These are phyloP conservation scores for Melipona bicolor DNA, from an alignment of 2,888 invertebrate species.

Conservation along the genomic window DNA sequence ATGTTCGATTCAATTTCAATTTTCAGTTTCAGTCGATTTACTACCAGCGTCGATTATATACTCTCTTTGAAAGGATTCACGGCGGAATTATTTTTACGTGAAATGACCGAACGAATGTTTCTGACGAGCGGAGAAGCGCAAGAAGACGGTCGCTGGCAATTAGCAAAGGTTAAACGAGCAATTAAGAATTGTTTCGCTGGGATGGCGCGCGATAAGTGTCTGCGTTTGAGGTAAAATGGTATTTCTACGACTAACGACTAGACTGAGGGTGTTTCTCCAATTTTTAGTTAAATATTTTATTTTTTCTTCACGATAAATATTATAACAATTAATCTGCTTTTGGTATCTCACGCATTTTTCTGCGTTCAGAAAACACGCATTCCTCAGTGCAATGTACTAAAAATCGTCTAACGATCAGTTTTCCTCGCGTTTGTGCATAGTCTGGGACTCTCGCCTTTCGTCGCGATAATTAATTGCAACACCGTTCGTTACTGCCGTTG, in stretches of 20 bases:
- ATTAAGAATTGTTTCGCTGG: conserved; percentile 69
- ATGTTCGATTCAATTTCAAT: conserved; percentile 10
- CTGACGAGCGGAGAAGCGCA: neutral
- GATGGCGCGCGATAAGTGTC: conserved; percentile 27
- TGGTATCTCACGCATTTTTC: too few relatives aligned
- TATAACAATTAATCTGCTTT: too few relatives aligned
- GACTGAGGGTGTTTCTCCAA: too few relatives aligned
- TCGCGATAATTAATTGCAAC: conserved; percentile 46
- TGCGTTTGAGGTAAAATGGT: conserved; percentile 10
- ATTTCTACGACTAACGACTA: too few relatives aligned
- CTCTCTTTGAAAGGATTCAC: neutral
- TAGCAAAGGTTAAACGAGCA: conserved; percentile 72
- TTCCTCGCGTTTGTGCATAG: conserved; percentile 11
- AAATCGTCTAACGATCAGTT: neutral
- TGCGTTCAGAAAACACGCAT: too few relatives aligned
- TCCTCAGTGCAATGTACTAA: too few relatives aligned
- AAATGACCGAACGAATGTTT: neutral
- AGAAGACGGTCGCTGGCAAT: conserved; percentile 45
- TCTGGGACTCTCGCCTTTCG: conserved; percentile 23
- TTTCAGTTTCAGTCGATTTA: neutral
- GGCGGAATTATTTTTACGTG: neutral
- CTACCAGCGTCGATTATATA: neutral
- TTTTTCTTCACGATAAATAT: too few relatives aligned
- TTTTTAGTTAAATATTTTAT: too few relatives aligned
- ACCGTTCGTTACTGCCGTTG: conserved; percentile 10